A percentile compares a stretch with the other conserved stretches of the same genome.
phyloP scores from a whole-genome alignment of 2,113 vertebrate genomes.

The Asarcornis scutulata region DNA sequence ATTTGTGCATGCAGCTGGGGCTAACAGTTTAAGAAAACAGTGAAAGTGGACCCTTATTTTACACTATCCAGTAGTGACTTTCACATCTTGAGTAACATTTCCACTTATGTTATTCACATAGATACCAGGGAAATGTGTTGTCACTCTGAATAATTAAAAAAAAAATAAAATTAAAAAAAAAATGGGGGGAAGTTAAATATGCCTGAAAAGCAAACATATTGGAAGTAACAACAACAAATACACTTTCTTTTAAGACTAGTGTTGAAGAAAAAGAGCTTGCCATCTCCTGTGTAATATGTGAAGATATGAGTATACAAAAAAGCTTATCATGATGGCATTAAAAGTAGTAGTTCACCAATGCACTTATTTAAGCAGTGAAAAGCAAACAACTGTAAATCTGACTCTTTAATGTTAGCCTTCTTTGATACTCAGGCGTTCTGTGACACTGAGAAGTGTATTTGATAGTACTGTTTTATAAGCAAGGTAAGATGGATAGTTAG shows the following conservation, averaged over 20 bases:
- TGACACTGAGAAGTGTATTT: background rate
- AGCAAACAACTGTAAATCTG: conserved; percentile 26
- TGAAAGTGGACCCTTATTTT: background rate
- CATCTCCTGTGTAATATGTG: background rate
- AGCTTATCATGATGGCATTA: background rate
- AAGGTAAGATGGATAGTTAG: background rate
- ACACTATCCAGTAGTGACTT: background rate
- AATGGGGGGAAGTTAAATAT: background rate
- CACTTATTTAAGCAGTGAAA: conserved; percentile 27
- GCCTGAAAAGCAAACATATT: background rate
- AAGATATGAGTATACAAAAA: background rate
- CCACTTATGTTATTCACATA: background rate
- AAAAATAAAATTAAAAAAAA: background rate
- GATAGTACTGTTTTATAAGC: background rate
- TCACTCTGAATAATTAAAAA: conserved; percentile 22
- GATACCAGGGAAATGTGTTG: background rate
- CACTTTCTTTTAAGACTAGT: background rate
- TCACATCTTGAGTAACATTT: background rate
- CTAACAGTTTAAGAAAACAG: background rate
- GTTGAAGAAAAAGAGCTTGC: background rate
- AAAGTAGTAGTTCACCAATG: background rate
- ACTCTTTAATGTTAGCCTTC: conserved; percentile 1
- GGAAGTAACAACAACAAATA: background rate
- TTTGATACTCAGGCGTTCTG: background rate
- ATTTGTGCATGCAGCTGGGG: background rate